phyloP scores from a whole-genome alignment of 2,113 vertebrate species.

The Loxodonta africana region DNA sequence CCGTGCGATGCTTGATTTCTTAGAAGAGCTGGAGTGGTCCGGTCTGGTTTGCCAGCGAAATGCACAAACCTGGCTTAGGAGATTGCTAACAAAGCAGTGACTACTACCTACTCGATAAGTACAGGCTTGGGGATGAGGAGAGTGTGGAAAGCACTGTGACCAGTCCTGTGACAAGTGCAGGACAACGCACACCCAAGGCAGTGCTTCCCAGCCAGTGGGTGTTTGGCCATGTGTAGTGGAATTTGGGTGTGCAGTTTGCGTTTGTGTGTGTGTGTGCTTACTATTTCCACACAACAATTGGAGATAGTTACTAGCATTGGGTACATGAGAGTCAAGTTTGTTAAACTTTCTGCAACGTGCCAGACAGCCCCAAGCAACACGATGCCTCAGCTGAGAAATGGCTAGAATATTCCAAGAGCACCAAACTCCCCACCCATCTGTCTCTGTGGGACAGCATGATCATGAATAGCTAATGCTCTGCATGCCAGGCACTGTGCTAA shows the following conservation, averaged over 20 bases:
- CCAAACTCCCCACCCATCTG: neutral
- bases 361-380: neutral
- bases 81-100: neutral
- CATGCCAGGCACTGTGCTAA: rapidly evolving
- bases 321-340: neutral
- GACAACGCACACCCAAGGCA: rapidly evolving
- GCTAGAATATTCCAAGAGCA: neutral
- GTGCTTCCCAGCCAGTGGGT: too few species aligned
- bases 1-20: too few species aligned
- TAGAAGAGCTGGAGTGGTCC: rapidly evolving
- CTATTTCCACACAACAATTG: rapidly evolving
- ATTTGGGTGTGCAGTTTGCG: too few species aligned
- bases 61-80: neutral
- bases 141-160: rapidly evolving
- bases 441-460: neutral
- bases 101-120: too few species aligned
- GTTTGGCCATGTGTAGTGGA: rapidly evolving
- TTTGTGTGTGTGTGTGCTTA: neutral
- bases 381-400: neutral
- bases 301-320: neutral
- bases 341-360: neutral
- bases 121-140: neutral
- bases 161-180: rapidly evolving
- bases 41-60: rapidly evolving
- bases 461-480: rapidly evolving